Conservation (phyloP, 2,888 invertebrate genomes). For the Diarsia mendica region DNA sequence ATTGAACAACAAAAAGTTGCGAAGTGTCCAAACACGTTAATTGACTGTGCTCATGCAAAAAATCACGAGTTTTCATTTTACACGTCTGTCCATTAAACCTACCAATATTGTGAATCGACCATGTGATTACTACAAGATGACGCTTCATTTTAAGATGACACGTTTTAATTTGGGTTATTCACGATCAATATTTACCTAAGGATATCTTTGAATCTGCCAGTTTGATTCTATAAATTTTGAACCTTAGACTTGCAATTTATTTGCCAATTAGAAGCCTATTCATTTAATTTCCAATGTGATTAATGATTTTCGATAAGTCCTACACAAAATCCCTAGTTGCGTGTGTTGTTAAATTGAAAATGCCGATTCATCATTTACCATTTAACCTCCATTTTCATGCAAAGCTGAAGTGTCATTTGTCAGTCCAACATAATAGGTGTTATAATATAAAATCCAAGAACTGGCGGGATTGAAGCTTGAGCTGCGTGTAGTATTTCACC, state of each 20-base stretch:
- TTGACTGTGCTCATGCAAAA: constrained; percentile 31
- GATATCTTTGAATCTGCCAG: constrained; percentile 7
- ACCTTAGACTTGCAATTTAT: constrained; percentile 27
- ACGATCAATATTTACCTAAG: constrained; percentile 2
- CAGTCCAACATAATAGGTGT: constrained; percentile 42
- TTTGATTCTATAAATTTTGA: background rate
- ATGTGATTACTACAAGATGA: constrained; percentile 4
- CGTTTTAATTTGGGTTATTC: constrained; percentile 16
- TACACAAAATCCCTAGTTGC: constrained; percentile 14
- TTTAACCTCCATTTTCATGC: constrained; percentile 28
- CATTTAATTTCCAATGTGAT: constrained; percentile 38
- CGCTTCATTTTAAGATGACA: background rate
- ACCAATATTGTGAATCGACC: constrained; percentile 15
- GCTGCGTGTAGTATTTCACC: constrained; percentile 49
- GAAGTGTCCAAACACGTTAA: constrained; percentile 17
- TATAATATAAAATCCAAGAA: constrained; percentile 52
- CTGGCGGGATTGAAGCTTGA: constrained; percentile 41
- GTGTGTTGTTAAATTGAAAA: constrained; percentile 54
- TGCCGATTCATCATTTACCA: constrained; percentile 52
- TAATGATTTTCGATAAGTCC: constrained; percentile 37
- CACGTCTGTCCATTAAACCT: constrained; percentile 15
- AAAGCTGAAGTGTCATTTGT: constrained; percentile 55
- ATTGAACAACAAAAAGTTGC: constrained; percentile 26
- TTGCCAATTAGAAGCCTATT: constrained; percentile 43
- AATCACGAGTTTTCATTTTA: constrained; percentile 45